These are phyloP conservation scores for Entosphenus tridentatus DNA, from an alignment of 2,113 vertebrate genomes.

Conservation along the genomic window DNA sequence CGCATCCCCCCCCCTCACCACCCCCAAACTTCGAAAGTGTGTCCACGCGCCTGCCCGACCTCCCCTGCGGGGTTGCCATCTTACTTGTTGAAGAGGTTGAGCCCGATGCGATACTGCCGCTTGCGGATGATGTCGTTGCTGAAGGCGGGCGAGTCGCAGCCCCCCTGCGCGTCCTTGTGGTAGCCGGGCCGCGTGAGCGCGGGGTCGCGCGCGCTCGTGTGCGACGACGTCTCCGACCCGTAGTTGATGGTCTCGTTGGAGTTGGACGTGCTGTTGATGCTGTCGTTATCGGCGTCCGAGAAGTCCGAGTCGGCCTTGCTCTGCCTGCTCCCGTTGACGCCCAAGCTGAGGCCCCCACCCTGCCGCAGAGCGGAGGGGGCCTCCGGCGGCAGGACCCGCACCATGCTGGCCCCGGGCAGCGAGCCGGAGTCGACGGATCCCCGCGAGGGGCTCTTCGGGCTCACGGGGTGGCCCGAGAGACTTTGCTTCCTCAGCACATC, in stretches of 20 bases:
- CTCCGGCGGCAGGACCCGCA: slow-evolving; percentile 41
- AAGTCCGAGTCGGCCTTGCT: slow-evolving; percentile 92
- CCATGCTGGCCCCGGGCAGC: slow-evolving; percentile 17
- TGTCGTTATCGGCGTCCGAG: slow-evolving; percentile 85
- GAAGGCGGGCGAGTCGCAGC: slow-evolving; percentile 93
- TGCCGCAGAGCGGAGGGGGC: slow-evolving; percentile 37
- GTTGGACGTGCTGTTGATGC: slow-evolving; percentile 92
- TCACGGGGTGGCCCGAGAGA: slow-evolving; percentile 41
- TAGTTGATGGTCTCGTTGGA: slow-evolving; percentile 94
- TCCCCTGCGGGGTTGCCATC: slow-evolving; percentile 11
- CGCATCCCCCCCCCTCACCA: no score
- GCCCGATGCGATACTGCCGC: slow-evolving; percentile 76
- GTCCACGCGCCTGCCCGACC: no score
- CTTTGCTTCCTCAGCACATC: no score
- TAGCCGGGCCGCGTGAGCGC: slow-evolving; percentile 87
- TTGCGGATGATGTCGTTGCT: slow-evolving; percentile 88
- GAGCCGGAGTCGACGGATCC: slow-evolving; percentile 7
- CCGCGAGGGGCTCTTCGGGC: slow-evolving; percentile 53
- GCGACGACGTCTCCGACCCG: slow-evolving; percentile 77
- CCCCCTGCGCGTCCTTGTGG: slow-evolving; percentile 90
- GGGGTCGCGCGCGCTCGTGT: slow-evolving; percentile 78
- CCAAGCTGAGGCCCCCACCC: slow-evolving; percentile 48
- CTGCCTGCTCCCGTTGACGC: slow-evolving; percentile 67
- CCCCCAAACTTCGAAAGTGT: no score
- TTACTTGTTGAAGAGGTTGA: slow-evolving; percentile 97